Evolutionary conservation across 2,888 invertebrate species (phyloP).

Genomic region (Heliconius cydno): DNA sequence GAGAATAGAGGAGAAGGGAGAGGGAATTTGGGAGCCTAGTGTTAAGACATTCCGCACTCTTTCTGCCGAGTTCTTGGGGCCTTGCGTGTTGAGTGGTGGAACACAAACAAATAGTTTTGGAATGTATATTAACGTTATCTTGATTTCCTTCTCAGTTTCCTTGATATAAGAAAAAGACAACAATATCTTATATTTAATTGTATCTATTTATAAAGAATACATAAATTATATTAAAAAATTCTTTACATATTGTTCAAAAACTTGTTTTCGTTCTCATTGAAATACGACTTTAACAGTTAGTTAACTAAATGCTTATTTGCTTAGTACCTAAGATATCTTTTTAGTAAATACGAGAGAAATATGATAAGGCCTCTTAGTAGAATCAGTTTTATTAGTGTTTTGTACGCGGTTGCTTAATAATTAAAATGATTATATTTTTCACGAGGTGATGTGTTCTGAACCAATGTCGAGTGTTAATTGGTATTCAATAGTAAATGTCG

Average conservation of each 20-base stretch:
- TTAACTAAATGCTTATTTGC: slow-evolving; percentile 48
- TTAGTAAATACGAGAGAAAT: slow-evolving; percentile 52
- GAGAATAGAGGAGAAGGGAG: no score
- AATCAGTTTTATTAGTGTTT: slow-evolving; percentile 20
- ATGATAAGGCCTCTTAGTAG: slow-evolving; percentile 40
- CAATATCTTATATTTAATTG: not conserved
- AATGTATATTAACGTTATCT: not conserved
- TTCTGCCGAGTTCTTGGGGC: no score
- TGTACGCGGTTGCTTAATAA: slow-evolving; percentile 7
- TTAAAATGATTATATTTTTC: not conserved
- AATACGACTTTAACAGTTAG: not conserved
- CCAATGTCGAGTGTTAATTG: slow-evolving; percentile 40
- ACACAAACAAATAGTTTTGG: not conserved
- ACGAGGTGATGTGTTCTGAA: not conserved
- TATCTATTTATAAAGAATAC: not conserved
- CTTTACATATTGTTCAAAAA: not conserved
- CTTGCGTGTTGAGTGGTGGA: no score
- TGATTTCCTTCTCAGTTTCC: slow-evolving; percentile 5
- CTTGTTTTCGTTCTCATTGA: not conserved
- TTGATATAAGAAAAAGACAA: slow-evolving; percentile 10
- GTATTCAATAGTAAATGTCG: slow-evolving; percentile 36
- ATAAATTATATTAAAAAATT: not conserved
- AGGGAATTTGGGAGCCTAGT: no score
- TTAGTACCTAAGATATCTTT: slow-evolving; percentile 50
- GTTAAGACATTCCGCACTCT: no score